Evolutionary conservation across 2,888 invertebrate genomes (phyloP), one percentile per base, ranked within the genome.

Genomic region (Scaptomyza flava): DNA sequence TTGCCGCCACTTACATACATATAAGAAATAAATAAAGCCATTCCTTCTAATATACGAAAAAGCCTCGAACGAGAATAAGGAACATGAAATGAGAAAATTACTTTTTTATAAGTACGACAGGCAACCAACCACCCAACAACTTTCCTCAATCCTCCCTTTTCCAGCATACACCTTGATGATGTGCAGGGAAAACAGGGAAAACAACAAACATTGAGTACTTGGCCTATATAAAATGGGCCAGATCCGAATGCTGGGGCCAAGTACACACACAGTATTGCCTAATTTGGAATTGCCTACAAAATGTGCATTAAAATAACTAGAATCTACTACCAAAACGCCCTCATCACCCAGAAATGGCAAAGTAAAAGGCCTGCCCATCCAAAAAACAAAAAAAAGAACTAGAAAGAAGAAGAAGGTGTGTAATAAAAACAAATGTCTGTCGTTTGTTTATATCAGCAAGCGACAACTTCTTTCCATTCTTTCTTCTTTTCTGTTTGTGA

Each of bases 381-480:
- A 33, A 33, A 33, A 33, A 23, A 4, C 1, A 23, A 23, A 3
- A 33, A 33, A 9, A 33, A 33, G 6, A 36, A 36, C 11, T 11
- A 38, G 1, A 5, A 38, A 41, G 9, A 41, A 17, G 9, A 72
- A 83, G 89, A 90, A 90, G 90, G 90, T 90, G 91, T 89, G 85
- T 92, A 92, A 92, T 92, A 92, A 91, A 92, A 92, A 92, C 90
- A 91, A 92, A 92, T 92, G 92, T 91, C 89, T 89, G 91, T 91
- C 91, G 91, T 92, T 92, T 91, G 90, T 91, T 91, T 91, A 90
- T 90, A 88, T 90, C 90, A 90, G 86, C 79, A 47, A 75, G 78
- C 82, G 80, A 81, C 85, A 81, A 82, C 66, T 77, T 72, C 59
- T 61, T 57, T 45, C 51, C 27, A 1, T 9, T 14, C 14, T n/a